Percentiles rank a stretch among this genome's conserved stretches.
These are phyloP conservation scores for Laterallus jamaicensis DNA, from an alignment of 2,113 vertebrate species.

Conservation along the genomic window DNA sequence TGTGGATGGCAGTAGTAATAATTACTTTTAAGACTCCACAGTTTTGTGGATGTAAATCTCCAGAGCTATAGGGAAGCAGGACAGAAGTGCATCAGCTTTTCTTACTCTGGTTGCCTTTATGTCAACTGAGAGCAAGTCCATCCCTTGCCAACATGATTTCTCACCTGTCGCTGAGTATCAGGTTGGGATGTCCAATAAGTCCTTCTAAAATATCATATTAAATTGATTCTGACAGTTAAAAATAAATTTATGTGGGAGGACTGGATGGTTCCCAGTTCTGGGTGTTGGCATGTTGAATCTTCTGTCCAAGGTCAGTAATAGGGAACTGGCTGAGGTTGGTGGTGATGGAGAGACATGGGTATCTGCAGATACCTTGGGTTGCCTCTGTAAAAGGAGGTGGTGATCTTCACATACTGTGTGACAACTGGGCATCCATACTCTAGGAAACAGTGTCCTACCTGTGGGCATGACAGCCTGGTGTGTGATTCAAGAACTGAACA, in stretches of 20 bases:
- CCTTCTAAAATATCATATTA: slow-evolving; percentile 20
- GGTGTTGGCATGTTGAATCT: background rate
- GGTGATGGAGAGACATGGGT: background rate
- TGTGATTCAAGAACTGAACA: background rate
- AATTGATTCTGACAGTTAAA: slow-evolving; percentile 45
- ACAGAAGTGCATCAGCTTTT: background rate
- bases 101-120: background rate
- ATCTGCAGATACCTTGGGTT: background rate
- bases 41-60: background rate
- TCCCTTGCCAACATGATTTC: background rate
- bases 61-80: background rate
- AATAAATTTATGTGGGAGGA: slow-evolving; percentile 12
- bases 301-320: background rate
- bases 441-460: background rate
- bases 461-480: background rate
- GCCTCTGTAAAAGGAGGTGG: background rate
- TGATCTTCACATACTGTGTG: background rate
- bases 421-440: background rate
- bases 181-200: background rate
- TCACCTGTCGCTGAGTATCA: background rate
- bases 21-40: background rate
- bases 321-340: background rate
- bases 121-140: background rate
- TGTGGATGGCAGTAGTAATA: background rate
- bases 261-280: background rate